Evolutionary conservation across 2,888 invertebrate species (phyloP).

Genomic region (Tetragnatha montana): DNA sequence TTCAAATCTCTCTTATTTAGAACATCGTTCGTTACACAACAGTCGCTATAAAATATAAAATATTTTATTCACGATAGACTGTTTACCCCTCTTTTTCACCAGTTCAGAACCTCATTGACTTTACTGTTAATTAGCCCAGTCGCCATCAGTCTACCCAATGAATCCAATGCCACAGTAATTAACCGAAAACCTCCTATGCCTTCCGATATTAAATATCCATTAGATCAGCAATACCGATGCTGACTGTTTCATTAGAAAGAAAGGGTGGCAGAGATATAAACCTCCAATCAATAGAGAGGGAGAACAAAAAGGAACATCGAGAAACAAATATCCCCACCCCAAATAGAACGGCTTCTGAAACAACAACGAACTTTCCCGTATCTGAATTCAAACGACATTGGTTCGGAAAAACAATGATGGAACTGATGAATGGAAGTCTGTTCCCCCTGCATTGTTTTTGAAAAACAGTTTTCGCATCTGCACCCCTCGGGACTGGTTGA

Average conservation of each 20-base stretch:
- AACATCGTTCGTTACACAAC: too few species aligned
- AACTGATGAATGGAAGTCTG: slow-evolving; percentile 10
- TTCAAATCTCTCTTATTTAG: too few species aligned
- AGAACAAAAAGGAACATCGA: neutral
- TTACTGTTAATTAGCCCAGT: neutral
- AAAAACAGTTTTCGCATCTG: slow-evolving; percentile 21
- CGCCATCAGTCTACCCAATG: neutral
- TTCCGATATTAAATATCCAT: slow-evolving; percentile 28
- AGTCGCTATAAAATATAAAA: too few species aligned
- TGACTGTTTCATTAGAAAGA: neutral
- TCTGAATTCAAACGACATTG: slow-evolving; percentile 14
- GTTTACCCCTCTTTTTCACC: too few species aligned
- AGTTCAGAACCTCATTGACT: neutral
- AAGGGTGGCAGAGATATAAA: slow-evolving; percentile 3
- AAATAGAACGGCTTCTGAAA: neutral
- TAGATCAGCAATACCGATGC: neutral
- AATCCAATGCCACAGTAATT: neutral
- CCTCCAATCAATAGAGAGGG: slow-evolving; percentile 19
- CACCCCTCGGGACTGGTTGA: neutral
- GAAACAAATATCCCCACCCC: neutral
- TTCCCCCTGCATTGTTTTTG: slow-evolving; percentile 16
- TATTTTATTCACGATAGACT: too few species aligned
- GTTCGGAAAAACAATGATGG: slow-evolving; percentile 26
- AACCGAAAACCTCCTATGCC: neutral
- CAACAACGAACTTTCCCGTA: neutral